Evolutionary conservation across 2,888 invertebrate species (phyloP), one percentile per base, ranked within the genome.

Genomic region (Chorisops tibialis): DNA sequence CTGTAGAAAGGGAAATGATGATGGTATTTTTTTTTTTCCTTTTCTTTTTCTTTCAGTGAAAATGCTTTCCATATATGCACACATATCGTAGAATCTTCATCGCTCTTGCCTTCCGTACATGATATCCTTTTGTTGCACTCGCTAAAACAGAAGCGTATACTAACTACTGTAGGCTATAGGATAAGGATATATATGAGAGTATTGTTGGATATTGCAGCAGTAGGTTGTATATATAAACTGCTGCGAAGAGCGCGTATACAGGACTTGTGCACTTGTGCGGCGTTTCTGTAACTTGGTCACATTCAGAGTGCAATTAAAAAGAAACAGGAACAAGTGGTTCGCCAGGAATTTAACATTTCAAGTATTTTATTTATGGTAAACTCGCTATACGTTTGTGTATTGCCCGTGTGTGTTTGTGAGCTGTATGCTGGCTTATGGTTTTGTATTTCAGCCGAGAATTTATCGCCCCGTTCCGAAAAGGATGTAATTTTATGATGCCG

Each of bases 241-340:
- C 11, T n/a, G n/a, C n/a, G n/a, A n/a, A n/a, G n/a, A n/a, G 47
- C 3, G 39, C 39, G 12, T 39, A 4, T 14, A 43, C 14, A 21
- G 12, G n/a, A 48, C 21, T n/a, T 22, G 47, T 39, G 56, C 54
- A 41, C 41, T 38, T 37, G 49, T 49, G 56, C 47, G 56, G 62
- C 56, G 48, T 3, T 24, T 56, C 22, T 62, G 56, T 39, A 62
- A 56, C 56, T 62, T 54, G 56, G 56, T 62, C 58, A 41, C 43
- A 59, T 63, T 45, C 37, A 59, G 47, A 60, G 59, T 54, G 59
- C 63, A 63, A 63, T 63, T 63, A 63, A 48, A 47, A 49, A 38
- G 59, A 63, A 63, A 63, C 60, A 63, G 63, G 63, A 63, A 63
- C 63, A 63, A 63, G 63, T 63, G 63, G 59, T 52, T 51, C 51